Evolutionary conservation across 2,113 vertebrate species (phyloP).

Genomic region (Ammospiza caudacuta): DNA sequence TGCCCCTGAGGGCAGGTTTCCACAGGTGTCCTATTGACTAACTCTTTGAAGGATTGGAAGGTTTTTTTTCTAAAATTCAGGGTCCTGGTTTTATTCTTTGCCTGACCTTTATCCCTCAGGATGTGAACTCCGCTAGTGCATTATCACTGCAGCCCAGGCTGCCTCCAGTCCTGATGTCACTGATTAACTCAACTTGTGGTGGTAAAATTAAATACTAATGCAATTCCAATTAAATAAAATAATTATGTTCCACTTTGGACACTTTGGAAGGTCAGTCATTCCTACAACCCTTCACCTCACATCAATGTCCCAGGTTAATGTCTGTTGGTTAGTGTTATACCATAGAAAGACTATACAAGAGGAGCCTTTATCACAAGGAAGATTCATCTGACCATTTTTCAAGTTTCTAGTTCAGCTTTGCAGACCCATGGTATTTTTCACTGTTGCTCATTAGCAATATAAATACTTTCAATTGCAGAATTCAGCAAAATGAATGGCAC

Average conservation of each 20-base stretch:
- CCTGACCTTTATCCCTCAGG: neutral
- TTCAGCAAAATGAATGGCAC: neutral
- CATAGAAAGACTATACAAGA: neutral
- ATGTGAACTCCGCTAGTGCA: neutral
- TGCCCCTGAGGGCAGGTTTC: neutral
- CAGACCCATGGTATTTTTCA: neutral
- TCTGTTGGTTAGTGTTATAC: neutral
- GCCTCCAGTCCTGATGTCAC: neutral
- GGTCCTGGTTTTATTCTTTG: neutral
- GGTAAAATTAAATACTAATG: neutral
- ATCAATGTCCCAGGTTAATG: neutral
- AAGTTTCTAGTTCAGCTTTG: neutral
- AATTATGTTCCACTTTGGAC: neutral
- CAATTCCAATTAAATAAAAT: neutral
- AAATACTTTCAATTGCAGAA: conserved; percentile 14
- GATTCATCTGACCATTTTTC: neutral
- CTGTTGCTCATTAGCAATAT: neutral
- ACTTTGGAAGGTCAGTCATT: neutral
- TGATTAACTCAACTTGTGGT: neutral
- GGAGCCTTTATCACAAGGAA: neutral
- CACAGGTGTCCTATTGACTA: neutral
- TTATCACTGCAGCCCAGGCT: neutral
- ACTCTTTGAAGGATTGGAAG: neutral
- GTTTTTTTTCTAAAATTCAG: neutral
- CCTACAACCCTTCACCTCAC: neutral